phyloP scores from a whole-genome alignment of 2,113 vertebrate species.

The Pelobates fuscus region DNA sequence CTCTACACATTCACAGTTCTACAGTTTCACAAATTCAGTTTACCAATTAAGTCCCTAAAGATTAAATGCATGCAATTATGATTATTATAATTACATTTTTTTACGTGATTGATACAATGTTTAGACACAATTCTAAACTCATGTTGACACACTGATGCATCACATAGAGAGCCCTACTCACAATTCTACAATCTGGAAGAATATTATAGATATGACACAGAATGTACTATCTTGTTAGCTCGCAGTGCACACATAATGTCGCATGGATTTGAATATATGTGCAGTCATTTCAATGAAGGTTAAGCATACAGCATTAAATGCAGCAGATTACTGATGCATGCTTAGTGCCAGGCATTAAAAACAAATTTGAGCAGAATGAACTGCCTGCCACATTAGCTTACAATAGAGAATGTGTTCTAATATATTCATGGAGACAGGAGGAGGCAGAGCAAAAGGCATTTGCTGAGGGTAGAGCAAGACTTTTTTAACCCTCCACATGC shows the following conservation, averaged over 20 bases:
- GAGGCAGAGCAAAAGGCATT: not conserved
- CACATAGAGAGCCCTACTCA: too few relatives aligned
- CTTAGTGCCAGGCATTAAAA: constrained; percentile 15
- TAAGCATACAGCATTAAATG: constrained; percentile 21
- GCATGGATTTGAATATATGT: constrained; percentile 11
- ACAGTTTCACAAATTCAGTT: too few relatives aligned
- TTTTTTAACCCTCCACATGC: not conserved
- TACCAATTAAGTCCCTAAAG: too few relatives aligned
- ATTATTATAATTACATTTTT: too few relatives aligned
- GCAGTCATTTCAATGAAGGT: constrained; percentile 5
- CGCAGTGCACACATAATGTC: not conserved
- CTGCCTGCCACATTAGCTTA: constrained; percentile 42
- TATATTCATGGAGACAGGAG: constrained; percentile 31
- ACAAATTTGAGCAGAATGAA: constrained; percentile 39
- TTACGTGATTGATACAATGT: too few relatives aligned
- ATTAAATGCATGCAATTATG: too few relatives aligned
- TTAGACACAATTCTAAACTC: too few relatives aligned
- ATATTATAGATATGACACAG: not conserved
- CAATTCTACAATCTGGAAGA: too few relatives aligned
- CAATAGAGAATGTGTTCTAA: constrained; percentile 18
- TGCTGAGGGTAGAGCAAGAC: not conserved
- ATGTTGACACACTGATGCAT: too few relatives aligned
- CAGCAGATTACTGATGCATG: constrained; percentile 27
- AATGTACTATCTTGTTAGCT: not conserved
- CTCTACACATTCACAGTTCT: not conserved